A percentile compares a stretch with the other conserved stretches of the same genome.
These are phyloP conservation scores for Zhengitettix transpicula DNA, from an alignment of 2,888 invertebrate species.

Conservation along the genomic window DNA sequence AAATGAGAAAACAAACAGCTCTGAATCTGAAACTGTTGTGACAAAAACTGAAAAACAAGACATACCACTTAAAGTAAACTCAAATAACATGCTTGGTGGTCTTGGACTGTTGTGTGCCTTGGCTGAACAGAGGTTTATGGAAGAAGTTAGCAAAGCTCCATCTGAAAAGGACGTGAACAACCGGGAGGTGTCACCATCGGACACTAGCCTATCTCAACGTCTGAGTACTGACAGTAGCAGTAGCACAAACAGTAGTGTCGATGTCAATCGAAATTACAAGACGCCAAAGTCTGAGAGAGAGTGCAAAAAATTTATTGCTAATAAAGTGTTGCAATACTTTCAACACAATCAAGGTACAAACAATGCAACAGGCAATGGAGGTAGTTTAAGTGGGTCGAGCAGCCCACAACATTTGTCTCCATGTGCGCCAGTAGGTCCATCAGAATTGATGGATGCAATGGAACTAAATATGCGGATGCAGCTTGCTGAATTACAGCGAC, in stretches of 20 bases:
- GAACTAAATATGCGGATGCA: conserved; percentile 69
- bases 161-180: not conserved
- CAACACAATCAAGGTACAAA: conserved; percentile 3
- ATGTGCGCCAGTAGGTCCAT: conserved; percentile 4
- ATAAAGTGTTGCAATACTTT: conserved; percentile 19
- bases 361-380: not conserved
- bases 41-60: not conserved
- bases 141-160: conserved; percentile 36
- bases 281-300: conserved; percentile 18
- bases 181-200: not conserved
- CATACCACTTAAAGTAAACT: not conserved
- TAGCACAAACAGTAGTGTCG: conserved; percentile 4
- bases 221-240: not conserved
- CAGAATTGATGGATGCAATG: conserved; percentile 42
- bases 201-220: not conserved
- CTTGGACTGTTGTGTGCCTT: conserved; percentile 64
- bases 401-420: conserved; percentile 7
- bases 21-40: not conserved
- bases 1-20: not conserved
- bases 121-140: conserved; percentile 68
- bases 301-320: conserved; percentile 21
- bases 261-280: conserved; percentile 18
- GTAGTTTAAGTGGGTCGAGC: conserved; percentile 6
- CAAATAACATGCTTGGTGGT: conserved; percentile 16
- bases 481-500: conserved; percentile 62